phyloP scores from a whole-genome alignment of 2,888 invertebrate species.

The Zygaena filipendulae region DNA sequence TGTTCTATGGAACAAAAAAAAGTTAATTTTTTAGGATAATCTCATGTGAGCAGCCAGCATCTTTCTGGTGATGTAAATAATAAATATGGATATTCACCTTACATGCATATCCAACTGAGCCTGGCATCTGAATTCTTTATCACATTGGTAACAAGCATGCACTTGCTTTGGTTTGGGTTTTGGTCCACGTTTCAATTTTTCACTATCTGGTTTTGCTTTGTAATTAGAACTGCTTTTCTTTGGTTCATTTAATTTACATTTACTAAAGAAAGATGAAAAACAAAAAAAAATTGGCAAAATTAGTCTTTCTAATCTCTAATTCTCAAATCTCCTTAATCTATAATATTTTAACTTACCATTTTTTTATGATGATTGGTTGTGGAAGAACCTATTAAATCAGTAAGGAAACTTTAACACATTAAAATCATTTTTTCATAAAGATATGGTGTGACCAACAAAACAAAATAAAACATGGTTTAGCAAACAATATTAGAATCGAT shows the following conservation, averaged over 20 bases:
- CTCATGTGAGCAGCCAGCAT: no score
- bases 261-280: constrained; percentile 25
- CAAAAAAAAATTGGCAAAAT: background rate
- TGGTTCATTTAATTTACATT: constrained; percentile 34
- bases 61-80: no score
- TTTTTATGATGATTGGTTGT: constrained; percentile 41
- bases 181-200: constrained; percentile 69
- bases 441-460: no score
- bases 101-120: constrained; percentile 72
- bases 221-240: constrained; percentile 50
- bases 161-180: constrained; percentile 69
- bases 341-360: constrained; percentile 50
- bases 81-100: no score
- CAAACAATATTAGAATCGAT: no score
- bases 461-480: no score
- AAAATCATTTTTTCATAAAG: no score
- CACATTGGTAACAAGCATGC: constrained; percentile 68
- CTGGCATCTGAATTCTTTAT: constrained; percentile 70
- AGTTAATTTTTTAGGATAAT: no score
- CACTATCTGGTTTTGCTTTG: constrained; percentile 65
- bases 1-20: no score
- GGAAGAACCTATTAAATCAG: constrained; percentile 36
- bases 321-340: no score
- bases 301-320: no score
- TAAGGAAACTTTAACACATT: no score